Conservation (phyloP, 2,888 invertebrate species). For the Limulus polyphemus region DNA sequence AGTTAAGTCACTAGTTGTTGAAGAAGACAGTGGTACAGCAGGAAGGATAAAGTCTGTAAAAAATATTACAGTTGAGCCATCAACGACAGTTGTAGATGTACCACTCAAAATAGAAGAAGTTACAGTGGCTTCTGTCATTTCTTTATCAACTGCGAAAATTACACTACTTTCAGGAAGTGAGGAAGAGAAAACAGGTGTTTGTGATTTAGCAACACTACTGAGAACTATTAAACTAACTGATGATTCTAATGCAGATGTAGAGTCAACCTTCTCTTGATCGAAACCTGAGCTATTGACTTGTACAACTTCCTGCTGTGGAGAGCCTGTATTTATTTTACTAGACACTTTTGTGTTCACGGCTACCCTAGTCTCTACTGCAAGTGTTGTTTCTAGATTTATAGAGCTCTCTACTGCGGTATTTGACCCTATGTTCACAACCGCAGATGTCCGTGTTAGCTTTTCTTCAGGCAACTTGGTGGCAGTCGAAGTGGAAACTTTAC, state of each 20-base stretch:
- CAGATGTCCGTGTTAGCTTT: background rate
- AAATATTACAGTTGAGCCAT: conserved; percentile 25
- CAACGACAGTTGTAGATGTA: conserved; percentile 21
- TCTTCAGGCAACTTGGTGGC: no score
- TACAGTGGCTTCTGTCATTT: background rate
- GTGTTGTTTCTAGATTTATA: background rate
- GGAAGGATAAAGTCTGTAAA: conserved; percentile 25
- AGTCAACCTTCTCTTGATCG: background rate
- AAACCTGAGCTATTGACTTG: background rate
- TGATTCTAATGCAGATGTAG: no score
- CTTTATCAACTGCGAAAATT: background rate
- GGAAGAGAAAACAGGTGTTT: no score
- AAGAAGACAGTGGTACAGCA: background rate
- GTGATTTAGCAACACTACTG: no score
- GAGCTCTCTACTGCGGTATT: background rate
- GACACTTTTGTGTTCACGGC: no score
- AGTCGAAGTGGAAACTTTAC: background rate
- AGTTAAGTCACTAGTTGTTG: background rate
- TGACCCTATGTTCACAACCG: background rate
- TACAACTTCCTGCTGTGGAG: background rate
- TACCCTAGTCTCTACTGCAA: no score
- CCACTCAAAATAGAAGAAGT: conserved; percentile 17
- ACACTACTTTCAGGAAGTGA: background rate
- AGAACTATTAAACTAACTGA: no score
- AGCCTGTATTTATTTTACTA: background rate